Conservation (phyloP, 2,888 invertebrate species). For the Drosophila suboccidentalis region DNA sequence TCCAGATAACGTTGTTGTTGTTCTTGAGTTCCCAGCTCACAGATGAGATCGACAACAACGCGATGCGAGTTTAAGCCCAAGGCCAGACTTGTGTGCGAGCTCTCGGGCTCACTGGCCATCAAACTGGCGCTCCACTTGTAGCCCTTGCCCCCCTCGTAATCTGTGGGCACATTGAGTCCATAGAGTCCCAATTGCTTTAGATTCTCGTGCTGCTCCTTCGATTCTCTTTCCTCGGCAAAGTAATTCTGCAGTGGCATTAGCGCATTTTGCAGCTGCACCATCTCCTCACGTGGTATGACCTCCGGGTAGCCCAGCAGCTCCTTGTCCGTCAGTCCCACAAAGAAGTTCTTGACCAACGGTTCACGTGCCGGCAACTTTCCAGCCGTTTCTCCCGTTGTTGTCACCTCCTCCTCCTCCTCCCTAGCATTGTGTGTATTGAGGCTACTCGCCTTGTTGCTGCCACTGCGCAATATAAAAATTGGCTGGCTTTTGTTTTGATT, state of each 20-base stretch:
- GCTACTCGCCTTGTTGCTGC: slow-evolving; percentile 32
- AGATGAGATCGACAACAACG: slow-evolving; percentile 87
- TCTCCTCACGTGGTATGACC: slow-evolving; percentile 89
- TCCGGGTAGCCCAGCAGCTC: slow-evolving; percentile 93
- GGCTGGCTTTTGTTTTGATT: slow-evolving; percentile 18
- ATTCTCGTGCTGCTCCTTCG: slow-evolving; percentile 87
- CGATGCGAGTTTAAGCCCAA: slow-evolving; percentile 86
- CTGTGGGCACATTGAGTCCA: slow-evolving; percentile 89
- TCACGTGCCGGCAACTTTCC: slow-evolving; percentile 80
- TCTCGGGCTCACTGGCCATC: slow-evolving; percentile 90
- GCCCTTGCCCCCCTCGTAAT: slow-evolving; percentile 92
- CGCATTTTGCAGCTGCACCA: slow-evolving; percentile 88
- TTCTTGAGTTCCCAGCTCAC: slow-evolving; percentile 87
- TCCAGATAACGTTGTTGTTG: slow-evolving; percentile 90
- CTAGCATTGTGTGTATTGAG: slow-evolving; percentile 19
- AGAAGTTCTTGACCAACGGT: slow-evolving; percentile 92
- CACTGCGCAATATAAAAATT: slow-evolving; percentile 30
- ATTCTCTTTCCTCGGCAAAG: slow-evolving; percentile 85
- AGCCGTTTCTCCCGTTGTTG: neutral
- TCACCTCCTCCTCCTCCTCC: too few relatives aligned
- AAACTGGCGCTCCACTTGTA: slow-evolving; percentile 90
- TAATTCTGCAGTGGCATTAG: slow-evolving; percentile 85
- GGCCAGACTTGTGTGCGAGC: slow-evolving; percentile 84
- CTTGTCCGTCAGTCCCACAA: slow-evolving; percentile 90
- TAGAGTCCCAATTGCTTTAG: slow-evolving; percentile 90